Conservation (phyloP, 2,113 vertebrate species). For the Cynopterus brachyotis region DNA sequence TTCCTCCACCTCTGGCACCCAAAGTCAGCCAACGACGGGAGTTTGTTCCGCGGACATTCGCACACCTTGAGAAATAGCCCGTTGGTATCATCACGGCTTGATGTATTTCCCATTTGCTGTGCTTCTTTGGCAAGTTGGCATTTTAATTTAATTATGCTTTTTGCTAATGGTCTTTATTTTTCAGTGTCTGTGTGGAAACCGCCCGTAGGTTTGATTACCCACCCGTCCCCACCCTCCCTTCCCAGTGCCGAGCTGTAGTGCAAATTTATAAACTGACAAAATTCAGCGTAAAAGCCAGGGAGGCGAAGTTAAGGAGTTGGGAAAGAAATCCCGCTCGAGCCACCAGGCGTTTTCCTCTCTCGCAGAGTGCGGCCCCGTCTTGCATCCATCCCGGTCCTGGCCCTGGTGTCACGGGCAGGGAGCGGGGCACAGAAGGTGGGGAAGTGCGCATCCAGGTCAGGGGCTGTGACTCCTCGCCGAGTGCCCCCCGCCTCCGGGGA, state of each 20-base stretch:
- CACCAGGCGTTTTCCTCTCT: constrained; percentile 74
- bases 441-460: background rate
- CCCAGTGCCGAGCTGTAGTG: constrained; percentile 74
- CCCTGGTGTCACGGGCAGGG: background rate
- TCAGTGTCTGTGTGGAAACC: constrained; percentile 87
- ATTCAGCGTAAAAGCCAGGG: constrained; percentile 83
- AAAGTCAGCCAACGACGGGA: constrained; percentile 83
- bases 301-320: constrained; percentile 78
- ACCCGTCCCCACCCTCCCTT: background rate
- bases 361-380: constrained; percentile 36
- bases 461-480: background rate
- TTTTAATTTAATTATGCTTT: constrained; percentile 93
- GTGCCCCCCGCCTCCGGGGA: background rate
- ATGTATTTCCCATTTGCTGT: constrained; percentile 88
- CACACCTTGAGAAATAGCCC: constrained; percentile 87
- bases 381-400: constrained; percentile 41
- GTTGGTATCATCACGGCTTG: constrained; percentile 88
- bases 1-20: constrained; percentile 65
- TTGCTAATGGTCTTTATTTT: constrained; percentile 91
- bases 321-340: constrained; percentile 78
- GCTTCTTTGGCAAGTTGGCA: constrained; percentile 85
- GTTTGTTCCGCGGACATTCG: constrained; percentile 86
- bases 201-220: constrained; percentile 76
- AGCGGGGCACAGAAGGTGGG: background rate
- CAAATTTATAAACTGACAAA: constrained; percentile 90